Percentiles rank a stretch among this genome's conserved stretches.
Conservation (phyloP, 1,140 invertebrate genomes). For the Chrysopa pallens region DNA sequence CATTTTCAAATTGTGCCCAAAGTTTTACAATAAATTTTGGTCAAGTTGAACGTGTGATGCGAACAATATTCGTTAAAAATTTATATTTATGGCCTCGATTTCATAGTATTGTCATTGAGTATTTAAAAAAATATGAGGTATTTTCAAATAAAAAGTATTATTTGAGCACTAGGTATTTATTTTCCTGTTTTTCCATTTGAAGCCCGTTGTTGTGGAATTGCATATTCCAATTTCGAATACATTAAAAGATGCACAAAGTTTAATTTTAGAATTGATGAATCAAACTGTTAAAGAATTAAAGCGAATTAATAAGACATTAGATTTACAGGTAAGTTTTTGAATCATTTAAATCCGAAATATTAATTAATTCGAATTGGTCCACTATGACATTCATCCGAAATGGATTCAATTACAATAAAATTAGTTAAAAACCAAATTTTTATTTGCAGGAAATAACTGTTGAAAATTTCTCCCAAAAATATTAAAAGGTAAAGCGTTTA, state of each 20-base stretch:
- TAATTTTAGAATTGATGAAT: conserved; percentile 80
- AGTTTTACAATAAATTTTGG: conserved; percentile 80
- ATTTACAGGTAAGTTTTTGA: conserved; percentile 29
- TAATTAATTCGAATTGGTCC: no score
- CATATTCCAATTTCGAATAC: conserved; percentile 63
- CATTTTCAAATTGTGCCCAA: conserved; percentile 73
- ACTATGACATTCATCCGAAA: no score
- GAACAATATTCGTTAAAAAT: conserved; percentile 76
- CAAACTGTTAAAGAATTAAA: conserved; percentile 78
- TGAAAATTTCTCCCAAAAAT: no score
- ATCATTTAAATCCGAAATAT: background rate
- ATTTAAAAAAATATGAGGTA: conserved; percentile 35
- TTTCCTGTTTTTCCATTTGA: conserved; percentile 21
- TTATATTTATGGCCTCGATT: conserved; percentile 87
- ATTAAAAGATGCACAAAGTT: conserved; percentile 71
- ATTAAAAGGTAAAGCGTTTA: no score
- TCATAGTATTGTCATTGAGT: conserved; percentile 31
- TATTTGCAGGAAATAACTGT: conserved; percentile 59
- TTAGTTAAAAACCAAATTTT: no score
- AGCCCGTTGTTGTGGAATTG: conserved; percentile 77
- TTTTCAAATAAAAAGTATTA: no score
- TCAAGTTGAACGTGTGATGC: conserved; percentile 84
- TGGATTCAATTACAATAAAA: no score
- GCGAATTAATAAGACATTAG: conserved; percentile 58
- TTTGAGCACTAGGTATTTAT: no score